Evolutionary conservation across 2,113 vertebrate species (phyloP).

Genomic region (Cygnus buccinator): DNA sequence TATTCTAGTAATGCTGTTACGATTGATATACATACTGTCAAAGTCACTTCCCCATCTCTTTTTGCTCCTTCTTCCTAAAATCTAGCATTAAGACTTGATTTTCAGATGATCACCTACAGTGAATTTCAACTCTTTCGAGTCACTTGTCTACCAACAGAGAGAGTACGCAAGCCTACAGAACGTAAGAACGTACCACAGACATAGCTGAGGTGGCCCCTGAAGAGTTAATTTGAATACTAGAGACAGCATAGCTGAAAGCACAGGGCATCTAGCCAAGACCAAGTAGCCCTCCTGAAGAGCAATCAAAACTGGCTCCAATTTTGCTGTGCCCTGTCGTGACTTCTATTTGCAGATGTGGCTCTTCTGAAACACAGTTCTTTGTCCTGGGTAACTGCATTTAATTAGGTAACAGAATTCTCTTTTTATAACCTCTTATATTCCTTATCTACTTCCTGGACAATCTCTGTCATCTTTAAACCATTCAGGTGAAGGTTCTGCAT

Average conservation of each 20-base stretch:
- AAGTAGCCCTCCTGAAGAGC: neutral
- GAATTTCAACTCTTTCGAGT: neutral
- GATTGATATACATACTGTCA: neutral
- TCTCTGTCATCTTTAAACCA: constrained; percentile 34
- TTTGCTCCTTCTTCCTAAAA: neutral
- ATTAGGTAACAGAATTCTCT: neutral
- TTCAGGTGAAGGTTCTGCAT: neutral
- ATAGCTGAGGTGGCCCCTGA: neutral
- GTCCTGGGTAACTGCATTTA: constrained; percentile 17
- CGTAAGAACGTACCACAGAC: neutral
- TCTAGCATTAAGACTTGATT: neutral
- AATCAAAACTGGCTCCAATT: neutral
- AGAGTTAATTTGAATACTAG: neutral
- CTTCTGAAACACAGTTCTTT: constrained; percentile 5
- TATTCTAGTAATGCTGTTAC: neutral
- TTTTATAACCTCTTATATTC: constrained; percentile 10
- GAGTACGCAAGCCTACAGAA: neutral
- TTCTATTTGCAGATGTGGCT: neutral
- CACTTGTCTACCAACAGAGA: neutral
- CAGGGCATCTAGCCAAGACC: neutral
- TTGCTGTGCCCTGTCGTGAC: neutral
- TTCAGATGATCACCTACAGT: neutral
- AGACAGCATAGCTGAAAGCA: neutral
- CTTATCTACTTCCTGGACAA: neutral
- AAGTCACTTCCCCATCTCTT: neutral